Percentiles rank a stretch among this genome's conserved stretches.
These are phyloP conservation scores for Tapera naevia DNA, from an alignment of 2,797 vertebrate genomes.

Conservation along the genomic window DNA sequence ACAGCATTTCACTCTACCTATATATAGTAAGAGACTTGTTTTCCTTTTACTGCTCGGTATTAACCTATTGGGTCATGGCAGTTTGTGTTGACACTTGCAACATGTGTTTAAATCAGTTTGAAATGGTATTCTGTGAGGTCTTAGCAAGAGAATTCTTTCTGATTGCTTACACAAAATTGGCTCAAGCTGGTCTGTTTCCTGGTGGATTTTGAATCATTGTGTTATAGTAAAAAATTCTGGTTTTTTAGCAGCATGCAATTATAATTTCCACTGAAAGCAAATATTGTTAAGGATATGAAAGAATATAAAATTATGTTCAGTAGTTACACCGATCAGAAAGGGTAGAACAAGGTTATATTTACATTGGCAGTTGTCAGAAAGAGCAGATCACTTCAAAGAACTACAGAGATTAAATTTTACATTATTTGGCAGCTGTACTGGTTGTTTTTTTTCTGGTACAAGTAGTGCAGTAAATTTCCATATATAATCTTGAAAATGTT, in stretches of 20 bases:
- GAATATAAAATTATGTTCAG: conserved; percentile 30
- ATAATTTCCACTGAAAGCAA: conserved; percentile 54
- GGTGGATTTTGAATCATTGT: conserved; percentile 25
- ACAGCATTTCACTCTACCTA: conserved; percentile 4
- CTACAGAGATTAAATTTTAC: conserved; percentile 22
- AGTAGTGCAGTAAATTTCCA: conserved; percentile 35
- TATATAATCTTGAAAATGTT: conserved; percentile 38
- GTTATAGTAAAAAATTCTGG: conserved; percentile 14
- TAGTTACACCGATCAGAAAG: conserved; percentile 75
- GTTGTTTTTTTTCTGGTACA: conserved; percentile 1
- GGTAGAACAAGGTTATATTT: conserved; percentile 76
- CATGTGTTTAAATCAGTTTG: conserved; percentile 21
- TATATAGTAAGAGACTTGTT: background rate
- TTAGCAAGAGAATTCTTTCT: background rate
- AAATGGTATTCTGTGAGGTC: background rate
- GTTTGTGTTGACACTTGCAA: conserved; percentile 56
- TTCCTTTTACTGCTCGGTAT: background rate
- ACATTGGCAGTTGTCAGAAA: conserved; percentile 82
- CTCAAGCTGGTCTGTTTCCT: conserved; percentile 5
- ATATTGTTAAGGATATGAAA: conserved; percentile 50
- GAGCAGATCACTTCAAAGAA: conserved; percentile 86
- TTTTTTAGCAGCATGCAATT: conserved; percentile 34
- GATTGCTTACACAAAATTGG: background rate
- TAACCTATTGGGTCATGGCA: background rate
- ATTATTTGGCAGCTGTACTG: conserved; percentile 40